Conservation (phyloP, 2,888 invertebrate genomes). For the Apamea crenata region DNA sequence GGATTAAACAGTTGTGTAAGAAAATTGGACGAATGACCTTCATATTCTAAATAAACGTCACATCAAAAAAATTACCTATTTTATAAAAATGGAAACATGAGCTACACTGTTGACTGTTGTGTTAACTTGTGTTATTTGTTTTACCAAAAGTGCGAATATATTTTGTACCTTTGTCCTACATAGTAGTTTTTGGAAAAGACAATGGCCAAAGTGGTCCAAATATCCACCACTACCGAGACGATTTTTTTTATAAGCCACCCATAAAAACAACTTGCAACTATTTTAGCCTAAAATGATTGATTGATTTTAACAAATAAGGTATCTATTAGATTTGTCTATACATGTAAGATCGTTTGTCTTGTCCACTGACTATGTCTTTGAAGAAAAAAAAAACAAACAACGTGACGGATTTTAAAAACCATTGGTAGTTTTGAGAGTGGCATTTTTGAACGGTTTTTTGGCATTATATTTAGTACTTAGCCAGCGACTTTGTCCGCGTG, state of each 20-base stretch:
- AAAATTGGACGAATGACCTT: constrained; percentile 51
- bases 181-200: constrained; percentile 24
- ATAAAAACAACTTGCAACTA: constrained; percentile 6
- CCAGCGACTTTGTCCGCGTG: background rate
- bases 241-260: background rate
- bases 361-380: background rate
- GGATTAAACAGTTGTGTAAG: constrained; percentile 2
- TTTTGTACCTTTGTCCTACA: constrained; percentile 55
- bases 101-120: constrained; percentile 29
- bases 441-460: background rate
- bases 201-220: background rate
- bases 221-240: background rate
- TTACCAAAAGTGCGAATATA: constrained; percentile 35
- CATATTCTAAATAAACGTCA: constrained; percentile 18
- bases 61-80: constrained; percentile 25
- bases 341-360: background rate
- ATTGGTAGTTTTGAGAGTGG: background rate
- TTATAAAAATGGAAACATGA: constrained; percentile 45
- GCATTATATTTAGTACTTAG: background rate
- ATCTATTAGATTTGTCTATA: background rate
- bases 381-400: background rate
- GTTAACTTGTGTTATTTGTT: constrained; percentile 13
- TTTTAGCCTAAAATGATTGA: background rate
- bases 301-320: background rate
- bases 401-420: too few relatives aligned